These are phyloP conservation scores for Himalopsyche japonica DNA, from an alignment of 2,888 invertebrate species.

Conservation along the genomic window DNA sequence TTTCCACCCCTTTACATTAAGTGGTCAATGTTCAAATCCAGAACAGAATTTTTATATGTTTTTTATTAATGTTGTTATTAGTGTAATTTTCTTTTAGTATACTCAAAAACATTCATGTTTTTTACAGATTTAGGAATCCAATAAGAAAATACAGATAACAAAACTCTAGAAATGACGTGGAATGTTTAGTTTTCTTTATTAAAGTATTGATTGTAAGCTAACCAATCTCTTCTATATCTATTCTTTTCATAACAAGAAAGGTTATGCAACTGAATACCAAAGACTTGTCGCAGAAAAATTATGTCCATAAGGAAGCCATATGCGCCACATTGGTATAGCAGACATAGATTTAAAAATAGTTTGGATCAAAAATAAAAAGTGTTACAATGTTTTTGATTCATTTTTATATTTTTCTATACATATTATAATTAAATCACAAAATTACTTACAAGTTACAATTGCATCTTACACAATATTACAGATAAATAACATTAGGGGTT, in stretches of 20 bases:
- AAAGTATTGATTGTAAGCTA: too few relatives aligned
- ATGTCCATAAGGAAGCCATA: too few relatives aligned
- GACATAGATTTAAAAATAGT: not conserved
- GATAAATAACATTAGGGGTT: slow-evolving; percentile 21
- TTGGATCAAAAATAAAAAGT: not conserved
- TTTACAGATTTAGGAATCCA: too few relatives aligned
- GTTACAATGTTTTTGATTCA: slow-evolving; percentile 12
- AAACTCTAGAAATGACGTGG: too few relatives aligned
- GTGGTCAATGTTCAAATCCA: slow-evolving; percentile 22
- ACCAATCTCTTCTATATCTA: too few relatives aligned
- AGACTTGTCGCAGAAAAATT: too few relatives aligned
- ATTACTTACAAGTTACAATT: slow-evolving; percentile 27
- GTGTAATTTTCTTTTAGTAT: not conserved
- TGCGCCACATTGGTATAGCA: too few relatives aligned
- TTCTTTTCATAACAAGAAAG: too few relatives aligned
- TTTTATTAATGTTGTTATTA: not conserved
- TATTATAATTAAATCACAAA: slow-evolving; percentile 26
- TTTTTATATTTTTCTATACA: slow-evolving; percentile 23
- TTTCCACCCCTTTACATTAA: slow-evolving; percentile 69
- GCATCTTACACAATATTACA: slow-evolving; percentile 12
- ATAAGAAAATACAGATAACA: too few relatives aligned
- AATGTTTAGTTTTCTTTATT: too few relatives aligned
- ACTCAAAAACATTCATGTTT: not conserved
- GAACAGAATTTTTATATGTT: not conserved
- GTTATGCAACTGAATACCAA: too few relatives aligned